phyloP scores from a whole-genome alignment of 1,140 invertebrate genomes.

The Bombus consobrinus region DNA sequence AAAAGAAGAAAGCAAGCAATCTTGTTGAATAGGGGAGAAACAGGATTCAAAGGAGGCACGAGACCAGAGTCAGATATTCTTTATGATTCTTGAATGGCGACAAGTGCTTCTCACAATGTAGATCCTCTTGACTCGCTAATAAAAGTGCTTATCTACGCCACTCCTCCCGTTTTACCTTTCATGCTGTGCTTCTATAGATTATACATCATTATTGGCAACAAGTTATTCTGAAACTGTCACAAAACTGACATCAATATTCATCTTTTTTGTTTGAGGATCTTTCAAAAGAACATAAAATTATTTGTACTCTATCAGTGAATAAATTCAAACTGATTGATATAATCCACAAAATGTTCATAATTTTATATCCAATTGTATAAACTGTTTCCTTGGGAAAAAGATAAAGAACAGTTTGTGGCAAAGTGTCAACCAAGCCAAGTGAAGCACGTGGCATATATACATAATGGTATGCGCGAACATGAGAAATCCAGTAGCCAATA shows the following conservation, averaged over 20 bases:
- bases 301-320: too few relatives aligned
- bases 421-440: too few relatives aligned
- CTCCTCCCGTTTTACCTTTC: slow-evolving; percentile 5
- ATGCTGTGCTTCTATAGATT: not conserved
- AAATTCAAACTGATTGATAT: too few relatives aligned
- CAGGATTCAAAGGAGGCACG: not conserved
- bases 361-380: too few relatives aligned
- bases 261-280: too few relatives aligned
- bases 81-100: slow-evolving; percentile 48
- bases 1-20: not conserved
- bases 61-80: slow-evolving; percentile 2
- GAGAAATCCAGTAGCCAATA: not conserved
- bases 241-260: too few relatives aligned
- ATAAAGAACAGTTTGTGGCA: not conserved
- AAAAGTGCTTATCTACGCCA: not conserved
- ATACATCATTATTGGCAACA: not conserved
- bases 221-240: not conserved
- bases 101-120: slow-evolving; percentile 39
- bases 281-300: too few relatives aligned
- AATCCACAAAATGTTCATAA: too few relatives aligned
- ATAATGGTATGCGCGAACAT: not conserved
- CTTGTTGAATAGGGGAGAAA: not conserved
- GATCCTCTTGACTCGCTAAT: not conserved
- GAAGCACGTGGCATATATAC: not conserved
- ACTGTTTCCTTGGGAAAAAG: not conserved